Conservation (phyloP, 2,113 vertebrate genomes). For the Mungos mungo region DNA sequence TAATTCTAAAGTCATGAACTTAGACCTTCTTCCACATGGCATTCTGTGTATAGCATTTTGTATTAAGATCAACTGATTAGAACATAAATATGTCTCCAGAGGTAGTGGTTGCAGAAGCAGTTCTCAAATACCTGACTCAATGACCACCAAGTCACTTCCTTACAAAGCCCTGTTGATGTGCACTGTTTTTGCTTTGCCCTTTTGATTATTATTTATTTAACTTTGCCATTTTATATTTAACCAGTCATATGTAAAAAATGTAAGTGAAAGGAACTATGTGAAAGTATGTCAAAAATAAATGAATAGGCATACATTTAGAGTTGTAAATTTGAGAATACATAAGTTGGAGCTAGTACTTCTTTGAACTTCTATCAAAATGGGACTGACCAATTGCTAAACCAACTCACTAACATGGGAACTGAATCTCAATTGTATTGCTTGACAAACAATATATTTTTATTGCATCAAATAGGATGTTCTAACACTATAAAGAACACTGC, state of each 20-base stretch:
- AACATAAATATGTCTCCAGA: conserved; percentile 26
- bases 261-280: background rate
- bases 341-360: background rate
- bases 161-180: background rate
- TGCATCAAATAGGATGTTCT: background rate
- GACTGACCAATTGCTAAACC: background rate
- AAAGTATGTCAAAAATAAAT: conserved; percentile 6
- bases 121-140: conserved; percentile 38
- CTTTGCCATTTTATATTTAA: conserved; percentile 44
- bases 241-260: background rate
- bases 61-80: conserved; percentile 59
- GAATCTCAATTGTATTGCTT: background rate
- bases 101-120: background rate
- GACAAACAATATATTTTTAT: background rate
- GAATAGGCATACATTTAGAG: background rate
- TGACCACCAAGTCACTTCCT: background rate
- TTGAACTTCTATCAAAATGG: conserved; percentile 6
- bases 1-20: conserved; percentile 60
- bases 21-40: conserved; percentile 15
- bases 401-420: background rate
- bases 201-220: conserved; percentile 42
- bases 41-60: conserved; percentile 50
- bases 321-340: background rate
- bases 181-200: background rate
- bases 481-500: background rate